Conservation (phyloP, 2,888 invertebrate genomes). For the Eubasilissa splendida region DNA sequence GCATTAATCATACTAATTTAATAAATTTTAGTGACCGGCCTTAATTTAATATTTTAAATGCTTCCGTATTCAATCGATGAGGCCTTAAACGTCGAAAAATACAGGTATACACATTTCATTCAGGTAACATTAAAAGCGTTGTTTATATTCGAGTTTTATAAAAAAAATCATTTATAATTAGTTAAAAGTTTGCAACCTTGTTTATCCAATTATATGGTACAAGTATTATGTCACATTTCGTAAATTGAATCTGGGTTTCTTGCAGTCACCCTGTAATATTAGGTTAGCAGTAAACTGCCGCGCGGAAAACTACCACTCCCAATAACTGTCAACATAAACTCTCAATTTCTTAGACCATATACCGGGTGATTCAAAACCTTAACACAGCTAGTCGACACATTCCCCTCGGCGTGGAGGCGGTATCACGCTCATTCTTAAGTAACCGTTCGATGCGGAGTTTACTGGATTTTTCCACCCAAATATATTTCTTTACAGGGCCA, state of each 20-base stretch:
- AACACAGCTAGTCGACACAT: constrained; percentile 43
- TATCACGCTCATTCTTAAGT: constrained; percentile 13
- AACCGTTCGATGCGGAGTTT: neutral
- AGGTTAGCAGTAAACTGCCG: constrained; percentile 46
- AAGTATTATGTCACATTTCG: constrained; percentile 13
- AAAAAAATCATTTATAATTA: no score
- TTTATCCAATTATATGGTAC: constrained; percentile 14
- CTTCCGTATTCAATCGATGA: no score
- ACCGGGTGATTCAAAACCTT: constrained; percentile 51
- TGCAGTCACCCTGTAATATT: constrained; percentile 51
- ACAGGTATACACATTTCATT: no score
- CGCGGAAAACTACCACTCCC: constrained; percentile 51
- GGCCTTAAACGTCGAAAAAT: no score
- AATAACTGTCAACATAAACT: constrained; percentile 55
- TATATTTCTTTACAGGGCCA: no score
- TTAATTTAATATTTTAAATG: no score
- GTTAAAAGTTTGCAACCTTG: neutral
- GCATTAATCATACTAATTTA: neutral
- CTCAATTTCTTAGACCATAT: constrained; percentile 55
- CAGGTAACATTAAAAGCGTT: no score
- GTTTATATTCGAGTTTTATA: no score
- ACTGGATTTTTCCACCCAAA: no score
- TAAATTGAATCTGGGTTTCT: constrained; percentile 49
- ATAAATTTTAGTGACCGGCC: no score
- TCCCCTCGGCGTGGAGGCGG: constrained; percentile 5